These are phyloP conservation scores for Seira ritae DNA, from an alignment of 2,888 invertebrate species.

Conservation along the genomic window DNA sequence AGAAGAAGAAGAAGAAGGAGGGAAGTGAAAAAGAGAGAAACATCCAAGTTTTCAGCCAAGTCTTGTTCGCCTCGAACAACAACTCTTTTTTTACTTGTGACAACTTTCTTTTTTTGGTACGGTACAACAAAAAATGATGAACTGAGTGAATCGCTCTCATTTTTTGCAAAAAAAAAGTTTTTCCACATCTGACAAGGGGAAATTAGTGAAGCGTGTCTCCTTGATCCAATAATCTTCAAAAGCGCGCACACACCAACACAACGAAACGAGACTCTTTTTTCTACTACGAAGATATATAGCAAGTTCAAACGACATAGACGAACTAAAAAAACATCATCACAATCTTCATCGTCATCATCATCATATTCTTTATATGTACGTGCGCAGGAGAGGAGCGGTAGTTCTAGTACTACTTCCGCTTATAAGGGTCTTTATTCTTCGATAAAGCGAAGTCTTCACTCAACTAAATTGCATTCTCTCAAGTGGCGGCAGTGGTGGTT, in stretches of 20 bases:
- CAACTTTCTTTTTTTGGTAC: conserved; percentile 5
- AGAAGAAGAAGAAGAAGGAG: conserved; percentile 12
- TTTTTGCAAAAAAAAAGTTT: conserved; percentile 43
- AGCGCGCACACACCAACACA: conserved; percentile 30
- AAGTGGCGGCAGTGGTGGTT: conserved; percentile 27
- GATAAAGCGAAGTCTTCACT: conserved; percentile 36
- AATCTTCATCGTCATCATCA: conserved; percentile 9
- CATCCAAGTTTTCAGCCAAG: conserved; percentile 33
- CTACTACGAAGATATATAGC: background rate
- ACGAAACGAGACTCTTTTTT: background rate
- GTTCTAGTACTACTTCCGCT: conserved; percentile 20
- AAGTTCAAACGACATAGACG: background rate
- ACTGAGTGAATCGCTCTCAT: conserved; percentile 34
- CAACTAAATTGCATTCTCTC: conserved; percentile 41
- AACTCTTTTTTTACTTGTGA: conserved; percentile 35
- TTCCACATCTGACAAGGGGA: conserved; percentile 51
- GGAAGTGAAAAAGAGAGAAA: conserved; percentile 9
- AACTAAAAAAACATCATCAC: background rate
- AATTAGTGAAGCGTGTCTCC: conserved; percentile 63
- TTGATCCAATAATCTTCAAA: conserved; percentile 62
- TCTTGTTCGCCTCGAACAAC: conserved; percentile 27
- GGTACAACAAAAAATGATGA: conserved; percentile 44
- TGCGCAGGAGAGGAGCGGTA: background rate
- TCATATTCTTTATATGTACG: background rate
- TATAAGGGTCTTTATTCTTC: conserved; percentile 25